Base-by-base conservation (phyloP, 1,140 invertebrate species). In the Antheraea mylitta region DNA sequence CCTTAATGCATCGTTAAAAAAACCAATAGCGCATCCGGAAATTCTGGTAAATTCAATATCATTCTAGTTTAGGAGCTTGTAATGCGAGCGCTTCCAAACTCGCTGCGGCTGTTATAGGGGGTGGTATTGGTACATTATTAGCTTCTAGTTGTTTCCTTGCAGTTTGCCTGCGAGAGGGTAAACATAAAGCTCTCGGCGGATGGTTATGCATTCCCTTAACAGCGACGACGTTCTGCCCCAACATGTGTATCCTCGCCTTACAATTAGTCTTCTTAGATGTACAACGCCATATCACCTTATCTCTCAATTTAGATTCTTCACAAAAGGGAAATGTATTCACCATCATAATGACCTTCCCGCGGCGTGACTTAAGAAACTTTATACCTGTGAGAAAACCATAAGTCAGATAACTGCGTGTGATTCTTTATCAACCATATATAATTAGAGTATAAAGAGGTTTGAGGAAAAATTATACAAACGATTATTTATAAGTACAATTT, bases 221-320 rank as follows among this genome's bases (percentile, higher is more conserved):
- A 5, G 89, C 91, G 7, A 93, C 89, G 36, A 93, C 89, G 67
- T 81, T 91, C n/a, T 83, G 74, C 5, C 91, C 92, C 37, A 90
- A 67, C 84, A 92, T 93, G 67, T 93, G 92, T 37, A 93, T 93
- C 60, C 92, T 76, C 7, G 92, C 92, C 73, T 92, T 90, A 74
- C 92, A 92, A 74, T 92, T 93, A 0, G 91, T 92, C 77, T 93
- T 93, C 81, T 93, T 93, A 4, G 92, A 93, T 3, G 92, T 93
- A 72, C 92, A 93, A 37, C 92, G 78, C 92, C 92, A 93, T 64
- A 93, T 93, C 13, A 93, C 90, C 71, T 93, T 93, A 70, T 91
- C 90, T 69, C 89, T 77, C 74, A 93, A 78, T 68, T 91, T 91
- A 7, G 92, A 93, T 74, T 93, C 92, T 73, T 93, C 92, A 72